Evolutionary conservation across 2,797 vertebrate species (phyloP).

Genomic region (Brotogeris chrysoptera): DNA sequence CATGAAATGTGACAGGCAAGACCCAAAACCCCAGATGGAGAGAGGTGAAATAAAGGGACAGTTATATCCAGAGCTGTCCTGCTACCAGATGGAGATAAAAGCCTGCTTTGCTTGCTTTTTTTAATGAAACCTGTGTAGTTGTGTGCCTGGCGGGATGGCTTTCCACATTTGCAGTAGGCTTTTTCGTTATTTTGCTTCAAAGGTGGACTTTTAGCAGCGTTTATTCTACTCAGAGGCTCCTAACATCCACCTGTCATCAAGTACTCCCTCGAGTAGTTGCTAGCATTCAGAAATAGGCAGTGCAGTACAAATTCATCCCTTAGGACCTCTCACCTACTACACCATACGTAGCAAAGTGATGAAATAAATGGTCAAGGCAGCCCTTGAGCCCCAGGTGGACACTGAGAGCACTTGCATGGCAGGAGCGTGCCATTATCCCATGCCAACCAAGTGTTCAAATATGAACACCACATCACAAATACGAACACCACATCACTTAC

Average conservation of each 20-base stretch:
- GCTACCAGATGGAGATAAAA: not conserved
- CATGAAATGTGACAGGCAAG: not conserved
- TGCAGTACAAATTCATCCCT: not conserved
- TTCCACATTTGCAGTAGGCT: not conserved
- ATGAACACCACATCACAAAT: rapidly evolving
- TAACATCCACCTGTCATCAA: not conserved
- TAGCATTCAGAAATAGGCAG: not conserved
- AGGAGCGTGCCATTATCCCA: not conserved
- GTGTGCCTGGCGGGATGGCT: not conserved
- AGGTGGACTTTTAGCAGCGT: not conserved
- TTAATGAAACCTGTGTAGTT: not conserved
- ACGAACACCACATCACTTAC: not conserved
- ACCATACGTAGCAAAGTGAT: not conserved
- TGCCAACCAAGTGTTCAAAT: rapidly evolving
- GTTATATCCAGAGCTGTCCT: not conserved
- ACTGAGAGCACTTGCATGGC: not conserved
- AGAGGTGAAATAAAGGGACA: not conserved
- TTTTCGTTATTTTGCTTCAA: not conserved
- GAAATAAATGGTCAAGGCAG: not conserved
- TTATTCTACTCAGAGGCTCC: not conserved
- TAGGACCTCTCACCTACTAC: not conserved
- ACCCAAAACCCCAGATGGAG: not conserved
- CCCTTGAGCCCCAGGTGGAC: not conserved
- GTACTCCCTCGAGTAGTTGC: not conserved
- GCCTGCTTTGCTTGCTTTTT: not conserved